These are phyloP conservation scores for Epinotia bilunana DNA, from an alignment of 2,888 invertebrate species.

Conservation along the genomic window DNA sequence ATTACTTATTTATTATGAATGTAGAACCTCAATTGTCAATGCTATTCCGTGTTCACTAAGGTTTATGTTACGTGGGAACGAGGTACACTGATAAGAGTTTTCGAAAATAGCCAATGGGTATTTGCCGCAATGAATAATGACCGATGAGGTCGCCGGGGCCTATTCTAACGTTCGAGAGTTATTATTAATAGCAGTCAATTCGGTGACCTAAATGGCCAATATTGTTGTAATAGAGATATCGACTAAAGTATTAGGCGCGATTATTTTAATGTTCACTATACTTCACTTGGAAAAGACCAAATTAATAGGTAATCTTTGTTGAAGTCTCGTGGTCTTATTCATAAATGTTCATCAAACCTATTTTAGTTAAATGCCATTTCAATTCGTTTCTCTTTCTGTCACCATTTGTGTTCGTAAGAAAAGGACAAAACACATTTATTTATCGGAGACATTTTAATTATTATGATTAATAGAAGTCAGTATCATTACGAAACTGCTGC, in stretches of 20 bases:
- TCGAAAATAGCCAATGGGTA: neutral
- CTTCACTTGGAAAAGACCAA: too few relatives aligned
- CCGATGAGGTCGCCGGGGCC: conserved; percentile 6
- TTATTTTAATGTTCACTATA: neutral
- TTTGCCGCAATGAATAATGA: conserved; percentile 41
- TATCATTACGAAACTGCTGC: too few relatives aligned
- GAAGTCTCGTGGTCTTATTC: too few relatives aligned
- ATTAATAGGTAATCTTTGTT: too few relatives aligned
- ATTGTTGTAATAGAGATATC: conserved; percentile 20
- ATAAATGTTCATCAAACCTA: too few relatives aligned
- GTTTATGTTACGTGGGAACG: neutral
- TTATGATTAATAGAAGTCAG: too few relatives aligned
- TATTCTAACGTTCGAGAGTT: conserved; percentile 28
- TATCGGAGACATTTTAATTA: too few relatives aligned
- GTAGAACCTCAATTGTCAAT: neutral
- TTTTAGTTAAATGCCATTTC: too few relatives aligned
- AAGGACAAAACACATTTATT: too few relatives aligned
- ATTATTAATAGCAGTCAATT: conserved; percentile 35
- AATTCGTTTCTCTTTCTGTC: too few relatives aligned
- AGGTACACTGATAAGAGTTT: neutral
- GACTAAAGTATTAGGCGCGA: conserved; percentile 1
- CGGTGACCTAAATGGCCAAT: conserved; percentile 29
- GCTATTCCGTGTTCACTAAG: neutral
- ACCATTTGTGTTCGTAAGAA: too few relatives aligned
- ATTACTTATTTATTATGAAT: neutral